Conservation (phyloP, 1,140 invertebrate genomes). For the Cecropterus lyciades region DNA sequence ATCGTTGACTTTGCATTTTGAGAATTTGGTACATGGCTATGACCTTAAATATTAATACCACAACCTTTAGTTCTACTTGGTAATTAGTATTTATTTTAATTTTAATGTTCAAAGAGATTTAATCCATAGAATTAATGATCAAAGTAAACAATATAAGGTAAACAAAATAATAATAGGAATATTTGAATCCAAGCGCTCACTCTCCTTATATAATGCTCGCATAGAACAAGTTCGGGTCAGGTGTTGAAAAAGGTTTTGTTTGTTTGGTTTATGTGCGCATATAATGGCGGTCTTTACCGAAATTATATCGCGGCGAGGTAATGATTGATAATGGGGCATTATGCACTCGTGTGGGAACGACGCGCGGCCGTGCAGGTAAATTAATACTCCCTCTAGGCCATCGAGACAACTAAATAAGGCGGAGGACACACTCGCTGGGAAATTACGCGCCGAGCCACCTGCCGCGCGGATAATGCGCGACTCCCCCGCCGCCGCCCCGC, state of each 20-base stretch:
- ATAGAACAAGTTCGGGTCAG: slow-evolving; percentile 8
- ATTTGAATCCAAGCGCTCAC: neutral
- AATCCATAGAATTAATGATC: too few species aligned
- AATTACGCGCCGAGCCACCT: slow-evolving; percentile 49
- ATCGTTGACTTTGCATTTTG: too few species aligned
- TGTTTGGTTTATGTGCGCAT: slow-evolving; percentile 23
- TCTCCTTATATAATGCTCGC: neutral
- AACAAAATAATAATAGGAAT: neutral
- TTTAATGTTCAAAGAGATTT: too few species aligned
- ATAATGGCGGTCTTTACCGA: slow-evolving; percentile 20
- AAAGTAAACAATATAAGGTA: too few species aligned
- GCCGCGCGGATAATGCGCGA: slow-evolving; percentile 40
- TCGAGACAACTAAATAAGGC: slow-evolving; percentile 47
- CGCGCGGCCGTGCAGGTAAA: slow-evolving; percentile 39
- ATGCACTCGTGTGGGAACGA: slow-evolving; percentile 56
- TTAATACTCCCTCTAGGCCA: slow-evolving; percentile 49
- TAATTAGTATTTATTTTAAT: too few species aligned
- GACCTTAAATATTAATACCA: too few species aligned
- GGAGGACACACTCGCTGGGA: slow-evolving; percentile 43
- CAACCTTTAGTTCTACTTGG: too few species aligned
- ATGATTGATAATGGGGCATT: slow-evolving; percentile 60
- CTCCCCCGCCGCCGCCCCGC: slow-evolving; percentile 35
- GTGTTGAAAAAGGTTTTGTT: slow-evolving; percentile 27
- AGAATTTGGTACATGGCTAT: too few species aligned
- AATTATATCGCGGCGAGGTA: slow-evolving; percentile 43